Base-by-base conservation (phyloP, 2,113 vertebrate species). In the Sander vitreus region DNA sequence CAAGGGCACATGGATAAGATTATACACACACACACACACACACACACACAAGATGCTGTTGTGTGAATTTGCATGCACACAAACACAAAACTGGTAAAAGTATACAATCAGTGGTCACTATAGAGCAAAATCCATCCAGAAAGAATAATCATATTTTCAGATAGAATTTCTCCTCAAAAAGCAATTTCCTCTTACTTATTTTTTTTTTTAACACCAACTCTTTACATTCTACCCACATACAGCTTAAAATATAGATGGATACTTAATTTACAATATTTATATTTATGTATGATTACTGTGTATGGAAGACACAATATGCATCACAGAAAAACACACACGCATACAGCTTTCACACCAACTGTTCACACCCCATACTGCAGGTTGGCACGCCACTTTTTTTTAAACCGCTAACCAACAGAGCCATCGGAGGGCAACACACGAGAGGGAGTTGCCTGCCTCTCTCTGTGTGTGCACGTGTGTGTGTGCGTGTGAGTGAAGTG, bases 321-420 rank as follows among this genome's bases (percentile, higher is more conserved):
- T 81, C 47, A 25, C 48, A 43, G 50, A 71, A 60, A 83, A 13
- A 67, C 43, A 53, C 76, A 64, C 79, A 62, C 30, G 19, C 71
- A 58, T 48, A 27, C 48, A 27, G 67, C 65, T 72, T 89, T 85
- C 78, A 79, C 89, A 84, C 74, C 50, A 59, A 83, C 70, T 66
- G 84, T 81, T 85, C 86, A 76, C 85, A 54, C 83, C 80, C 79
- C 65, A 80, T 81, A 55, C 80, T 58, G 78, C 85, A 91, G 88
- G 86, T 80, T 89, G 88, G 78, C 90, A 75, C 65, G 81, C 73
- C 75, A 77, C 88, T 90, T 88, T 89, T 82, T 91, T 91, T 90
- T 80, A 6, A 93, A 93, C 90, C 87, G 45, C 87, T 89, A 92
- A 92, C 91, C 89, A 89, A 92, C 90, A 88, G 78, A 86, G 77